phyloP scores from a whole-genome alignment of 1,140 invertebrate species.

The Nebria ingens region DNA sequence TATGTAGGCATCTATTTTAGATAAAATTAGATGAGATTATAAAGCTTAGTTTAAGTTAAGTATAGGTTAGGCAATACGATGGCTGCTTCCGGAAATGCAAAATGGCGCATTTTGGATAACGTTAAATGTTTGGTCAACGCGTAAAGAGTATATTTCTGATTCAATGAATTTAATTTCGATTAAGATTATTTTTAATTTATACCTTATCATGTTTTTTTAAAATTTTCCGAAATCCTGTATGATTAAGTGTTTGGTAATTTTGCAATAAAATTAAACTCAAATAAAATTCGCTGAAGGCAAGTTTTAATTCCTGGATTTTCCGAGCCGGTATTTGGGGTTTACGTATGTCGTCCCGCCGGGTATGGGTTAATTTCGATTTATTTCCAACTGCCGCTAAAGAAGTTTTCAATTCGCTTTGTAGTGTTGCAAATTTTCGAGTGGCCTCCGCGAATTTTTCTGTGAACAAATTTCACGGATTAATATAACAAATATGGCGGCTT shows the following conservation, averaged over 20 bases:
- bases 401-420: conserved; percentile 60
- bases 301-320: conserved; percentile 75
- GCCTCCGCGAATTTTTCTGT: conserved; percentile 80
- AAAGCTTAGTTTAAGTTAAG: neutral
- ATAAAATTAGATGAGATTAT: neutral
- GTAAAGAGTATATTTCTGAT: neutral
- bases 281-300: conserved; percentile 90
- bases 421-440: conserved; percentile 63
- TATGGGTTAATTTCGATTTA: conserved; percentile 31
- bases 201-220: conserved; percentile 92
- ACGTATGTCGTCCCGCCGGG: conserved; percentile 29
- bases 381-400: conserved; percentile 34
- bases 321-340: conserved; percentile 42
- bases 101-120: too few species aligned
- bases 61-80: too few species aligned
- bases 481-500: neutral
- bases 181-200: conserved; percentile 7
- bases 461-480: too few species aligned
- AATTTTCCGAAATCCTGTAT: conserved; percentile 87
- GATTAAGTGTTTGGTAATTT: conserved; percentile 74
- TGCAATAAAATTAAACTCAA: conserved; percentile 70
- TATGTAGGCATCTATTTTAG: too few species aligned
- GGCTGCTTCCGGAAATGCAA: too few species aligned
- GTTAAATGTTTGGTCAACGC: too few species aligned
- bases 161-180: neutral